A percentile compares a stretch with the other conserved stretches of the same genome.
phyloP scores from a whole-genome alignment of 2,113 vertebrate species.

The Miniopterus natalensis region DNA sequence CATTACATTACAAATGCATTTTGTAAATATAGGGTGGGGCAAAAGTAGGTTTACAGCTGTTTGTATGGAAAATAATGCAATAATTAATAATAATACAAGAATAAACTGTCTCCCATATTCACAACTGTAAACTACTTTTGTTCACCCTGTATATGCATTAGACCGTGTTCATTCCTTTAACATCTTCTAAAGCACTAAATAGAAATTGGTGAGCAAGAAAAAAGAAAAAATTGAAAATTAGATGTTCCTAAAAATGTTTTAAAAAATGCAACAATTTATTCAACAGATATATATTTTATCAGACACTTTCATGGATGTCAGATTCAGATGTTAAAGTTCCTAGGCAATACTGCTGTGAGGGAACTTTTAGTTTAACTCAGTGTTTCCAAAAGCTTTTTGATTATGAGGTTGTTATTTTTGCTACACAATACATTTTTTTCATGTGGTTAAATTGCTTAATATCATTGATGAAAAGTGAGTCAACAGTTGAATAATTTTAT shows the following conservation, averaged over 20 bases:
- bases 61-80: neutral
- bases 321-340: neutral
- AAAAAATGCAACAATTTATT: neutral
- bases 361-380: neutral
- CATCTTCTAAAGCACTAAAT: neutral
- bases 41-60: neutral
- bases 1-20: neutral
- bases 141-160: neutral
- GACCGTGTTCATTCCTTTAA: neutral
- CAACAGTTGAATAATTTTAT: neutral
- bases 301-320: neutral
- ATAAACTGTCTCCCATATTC: neutral
- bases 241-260: neutral
- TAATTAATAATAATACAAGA: neutral
- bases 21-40: neutral
- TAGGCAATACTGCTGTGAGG: neutral
- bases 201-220: neutral
- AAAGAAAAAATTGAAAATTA: neutral
- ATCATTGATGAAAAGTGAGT: neutral
- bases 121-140: neutral
- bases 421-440: neutral
- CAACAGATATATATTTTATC: conserved; percentile 8
- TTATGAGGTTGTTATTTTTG: neutral
- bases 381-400: neutral
- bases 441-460: neutral